These are phyloP conservation scores for Galago senegalensis DNA, from an alignment of 2,797 vertebrate species.

Conservation along the genomic window DNA sequence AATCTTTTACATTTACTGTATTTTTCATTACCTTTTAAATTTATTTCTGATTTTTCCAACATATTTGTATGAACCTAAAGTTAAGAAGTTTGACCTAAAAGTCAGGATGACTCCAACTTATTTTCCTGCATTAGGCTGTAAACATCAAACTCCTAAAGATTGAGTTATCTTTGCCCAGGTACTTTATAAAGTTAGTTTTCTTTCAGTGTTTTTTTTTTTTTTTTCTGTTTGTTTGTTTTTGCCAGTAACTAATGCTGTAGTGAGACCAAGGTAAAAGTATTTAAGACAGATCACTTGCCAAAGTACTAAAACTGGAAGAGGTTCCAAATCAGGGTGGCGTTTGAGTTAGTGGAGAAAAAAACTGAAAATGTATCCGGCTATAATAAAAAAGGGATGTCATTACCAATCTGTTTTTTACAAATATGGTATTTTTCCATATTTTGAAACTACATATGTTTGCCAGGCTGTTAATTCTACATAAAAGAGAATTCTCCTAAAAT, in stretches of 20 bases:
- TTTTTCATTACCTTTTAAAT: conserved; percentile 51
- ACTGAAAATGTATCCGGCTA: not conserved
- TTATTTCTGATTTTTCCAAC: conserved; percentile 55
- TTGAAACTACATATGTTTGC: conserved; percentile 12
- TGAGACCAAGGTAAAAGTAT: not conserved
- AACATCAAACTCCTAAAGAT: not conserved
- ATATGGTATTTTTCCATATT: conserved; percentile 50
- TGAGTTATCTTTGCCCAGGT: not conserved
- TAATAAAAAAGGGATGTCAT: not conserved
- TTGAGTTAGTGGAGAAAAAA: conserved; percentile 24
- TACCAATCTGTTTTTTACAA: not conserved
- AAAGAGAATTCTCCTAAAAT: conserved; percentile 35
- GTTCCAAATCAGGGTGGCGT: not conserved
- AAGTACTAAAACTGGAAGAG: conserved; percentile 4
- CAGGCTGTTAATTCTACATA: conserved; percentile 17
- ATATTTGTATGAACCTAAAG: not conserved
- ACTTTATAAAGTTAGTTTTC: conserved; percentile 41
- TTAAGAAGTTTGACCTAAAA: conserved; percentile 1
- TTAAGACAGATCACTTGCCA: not conserved
- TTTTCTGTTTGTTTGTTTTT: not conserved
- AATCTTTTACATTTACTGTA: not conserved
- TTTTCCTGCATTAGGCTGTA: not conserved
- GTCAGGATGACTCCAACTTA: not conserved
- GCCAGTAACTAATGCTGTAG: not conserved
- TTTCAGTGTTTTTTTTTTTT: not conserved